Evolutionary conservation across 1,140 invertebrate species (phyloP), one percentile per base, ranked within the genome.

Genomic region (Phthorimaea operculella): DNA sequence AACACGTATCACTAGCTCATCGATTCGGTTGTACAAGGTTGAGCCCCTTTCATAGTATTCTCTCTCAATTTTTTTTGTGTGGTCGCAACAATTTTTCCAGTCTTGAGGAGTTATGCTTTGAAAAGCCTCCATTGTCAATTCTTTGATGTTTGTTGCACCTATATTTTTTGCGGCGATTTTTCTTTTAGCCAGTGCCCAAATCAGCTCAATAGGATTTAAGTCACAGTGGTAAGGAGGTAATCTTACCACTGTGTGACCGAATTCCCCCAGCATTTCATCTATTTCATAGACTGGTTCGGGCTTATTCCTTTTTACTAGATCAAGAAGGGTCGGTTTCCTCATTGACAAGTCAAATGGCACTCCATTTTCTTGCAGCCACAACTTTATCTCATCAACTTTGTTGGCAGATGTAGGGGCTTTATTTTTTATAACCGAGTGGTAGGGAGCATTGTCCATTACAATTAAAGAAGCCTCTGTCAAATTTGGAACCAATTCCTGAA

Each of bases 181-280:
- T 14, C 36, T 36, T 56, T 83, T 79, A 8, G 67, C 57, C 21
- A 67, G 45, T n/a, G 52, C 65, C 72, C 75, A 81, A 44, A 76
- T 63, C 1, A 74, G 51, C 60, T 83, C 72, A 33, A 80, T 83
- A n/a, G 78, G 64, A 55, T 80, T 80, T 4, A 77, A 59, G 45
- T 73, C 62, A 50, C 66, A 71, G 52, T 77, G 70, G 52, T 77
- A 80, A 11, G 75, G 74, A 7, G 78, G 73, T 18, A 80, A 51
- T 44, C 73, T 51, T n/a, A 73, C 36, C 15, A 77, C 60, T 64
- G n/a, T 45, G 44, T 60, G 59, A 36, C 51, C 59, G 51, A 57
- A 42, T n/a, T 51, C 21, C 17, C 17, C 34, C 28, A 57, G 33
- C 28, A 60, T 12, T 28, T 57, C 28, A 60, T 60, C 59, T 44